phyloP scores from a whole-genome alignment of 2,888 invertebrate genomes.

The Eristalinus sepulchralis region DNA sequence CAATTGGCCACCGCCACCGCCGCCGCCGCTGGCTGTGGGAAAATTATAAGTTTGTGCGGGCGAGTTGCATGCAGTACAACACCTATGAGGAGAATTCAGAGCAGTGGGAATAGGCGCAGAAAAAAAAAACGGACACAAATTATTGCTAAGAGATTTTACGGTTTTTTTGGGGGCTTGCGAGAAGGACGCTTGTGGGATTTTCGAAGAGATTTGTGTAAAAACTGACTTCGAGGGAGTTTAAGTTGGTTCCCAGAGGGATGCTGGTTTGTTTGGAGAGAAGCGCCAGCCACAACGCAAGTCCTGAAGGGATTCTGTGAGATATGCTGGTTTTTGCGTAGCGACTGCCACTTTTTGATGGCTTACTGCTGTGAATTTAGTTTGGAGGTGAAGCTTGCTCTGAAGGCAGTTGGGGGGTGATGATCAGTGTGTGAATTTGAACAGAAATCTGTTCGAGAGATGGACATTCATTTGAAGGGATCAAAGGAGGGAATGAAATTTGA shows the following conservation, averaged over 20 bases:
- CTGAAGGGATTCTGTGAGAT: background rate
- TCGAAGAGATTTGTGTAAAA: background rate
- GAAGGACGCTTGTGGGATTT: background rate
- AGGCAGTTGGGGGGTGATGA: too few species aligned
- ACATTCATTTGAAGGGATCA: too few species aligned
- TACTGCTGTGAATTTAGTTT: too few species aligned
- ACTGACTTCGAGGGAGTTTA: background rate
- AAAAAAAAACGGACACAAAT: background rate
- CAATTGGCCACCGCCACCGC: background rate
- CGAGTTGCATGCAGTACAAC: background rate
- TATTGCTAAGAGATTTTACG: background rate
- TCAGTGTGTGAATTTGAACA: too few species aligned
- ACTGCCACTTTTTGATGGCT: too few species aligned
- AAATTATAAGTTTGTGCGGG: slow-evolving; percentile 31
- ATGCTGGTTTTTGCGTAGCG: background rate
- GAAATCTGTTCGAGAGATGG: too few species aligned
- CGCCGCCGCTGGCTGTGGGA: background rate
- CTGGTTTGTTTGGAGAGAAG: background rate
- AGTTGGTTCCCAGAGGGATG: background rate
- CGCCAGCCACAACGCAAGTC: background rate
- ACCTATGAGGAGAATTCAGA: background rate
- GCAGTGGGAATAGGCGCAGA: background rate
- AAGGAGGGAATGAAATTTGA: too few species aligned
- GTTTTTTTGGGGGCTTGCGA: background rate
- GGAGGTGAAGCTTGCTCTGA: too few species aligned